Percentiles rank a stretch among this genome's conserved stretches.
phyloP scores from a whole-genome alignment of 2,888 invertebrate species.

The Atherix ibis region DNA sequence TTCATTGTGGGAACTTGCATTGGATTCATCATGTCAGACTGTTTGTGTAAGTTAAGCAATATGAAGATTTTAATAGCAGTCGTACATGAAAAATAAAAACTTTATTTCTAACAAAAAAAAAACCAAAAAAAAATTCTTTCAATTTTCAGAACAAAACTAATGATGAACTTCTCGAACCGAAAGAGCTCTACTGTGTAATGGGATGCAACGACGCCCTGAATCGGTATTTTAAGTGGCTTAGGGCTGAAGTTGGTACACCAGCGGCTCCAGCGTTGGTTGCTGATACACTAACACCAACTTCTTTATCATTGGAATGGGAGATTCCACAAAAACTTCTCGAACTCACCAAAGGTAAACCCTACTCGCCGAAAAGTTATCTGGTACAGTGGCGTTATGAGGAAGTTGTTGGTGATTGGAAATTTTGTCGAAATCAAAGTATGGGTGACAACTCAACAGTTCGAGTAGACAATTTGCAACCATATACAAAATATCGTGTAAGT shows the following conservation, averaged over 20 bases:
- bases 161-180: slow-evolving; percentile 47
- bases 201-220: slow-evolving; percentile 70
- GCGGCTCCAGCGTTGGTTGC: slow-evolving; percentile 62
- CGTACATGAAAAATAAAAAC: slow-evolving; percentile 1
- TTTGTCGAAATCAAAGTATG: slow-evolving; percentile 59
- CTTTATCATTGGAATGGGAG: slow-evolving; percentile 65
- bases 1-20: slow-evolving; percentile 57
- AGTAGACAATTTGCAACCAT: slow-evolving; percentile 67
- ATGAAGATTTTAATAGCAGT: background rate
- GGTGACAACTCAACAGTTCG: slow-evolving; percentile 46
- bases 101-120: background rate
- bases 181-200: slow-evolving; percentile 61
- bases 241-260: slow-evolving; percentile 52
- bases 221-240: slow-evolving; percentile 53
- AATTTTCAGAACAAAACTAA: slow-evolving; percentile 50
- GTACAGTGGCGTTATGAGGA: slow-evolving; percentile 65
- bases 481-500: slow-evolving; percentile 75
- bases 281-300: slow-evolving; percentile 58
- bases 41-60: slow-evolving; percentile 58
- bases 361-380: slow-evolving; percentile 39
- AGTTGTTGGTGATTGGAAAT: slow-evolving; percentile 61
- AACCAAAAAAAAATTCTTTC: slow-evolving; percentile 5
- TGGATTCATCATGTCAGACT: slow-evolving; percentile 59
- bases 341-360: slow-evolving; percentile 37
- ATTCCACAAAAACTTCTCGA: slow-evolving; percentile 34